Conservation (phyloP, 2,888 invertebrate species). For the Ophion ventricosus region DNA sequence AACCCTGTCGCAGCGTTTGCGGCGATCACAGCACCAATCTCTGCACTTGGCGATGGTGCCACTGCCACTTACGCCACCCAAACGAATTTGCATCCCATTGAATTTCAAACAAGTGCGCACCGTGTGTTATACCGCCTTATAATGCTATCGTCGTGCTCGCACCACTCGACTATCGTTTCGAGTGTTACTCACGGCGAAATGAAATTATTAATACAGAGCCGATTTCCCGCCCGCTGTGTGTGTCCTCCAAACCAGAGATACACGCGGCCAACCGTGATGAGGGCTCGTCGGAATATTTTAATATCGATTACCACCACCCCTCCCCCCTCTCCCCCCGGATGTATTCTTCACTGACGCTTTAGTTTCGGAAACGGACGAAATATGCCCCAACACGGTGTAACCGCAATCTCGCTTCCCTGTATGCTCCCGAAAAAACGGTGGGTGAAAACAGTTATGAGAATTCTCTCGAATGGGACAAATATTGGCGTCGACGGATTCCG, state of each 20-base stretch:
- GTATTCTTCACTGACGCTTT: background rate
- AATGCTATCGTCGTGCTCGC: slow-evolving; percentile 35
- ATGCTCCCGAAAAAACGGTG: background rate
- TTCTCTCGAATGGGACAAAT: background rate
- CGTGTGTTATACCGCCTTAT: slow-evolving; percentile 46
- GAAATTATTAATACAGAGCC: slow-evolving; percentile 78
- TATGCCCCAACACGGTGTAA: too few relatives aligned
- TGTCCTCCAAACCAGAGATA: slow-evolving; percentile 11
- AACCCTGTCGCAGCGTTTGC: slow-evolving; percentile 41
- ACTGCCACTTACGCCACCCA: slow-evolving; percentile 44
- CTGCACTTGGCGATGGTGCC: slow-evolving; percentile 26
- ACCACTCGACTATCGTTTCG: slow-evolving; percentile 69
- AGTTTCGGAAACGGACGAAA: background rate
- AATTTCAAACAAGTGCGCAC: slow-evolving; percentile 79
- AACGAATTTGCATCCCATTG: slow-evolving; percentile 81
- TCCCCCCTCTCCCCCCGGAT: background rate
- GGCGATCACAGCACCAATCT: slow-evolving; percentile 27
- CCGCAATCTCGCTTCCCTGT: background rate
- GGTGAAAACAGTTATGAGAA: background rate
- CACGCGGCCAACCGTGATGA: slow-evolving; percentile 36
- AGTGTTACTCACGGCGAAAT: slow-evolving; percentile 76
- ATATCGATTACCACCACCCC: slow-evolving; percentile 44
- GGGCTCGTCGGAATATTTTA: slow-evolving; percentile 56
- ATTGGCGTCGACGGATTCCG: background rate
- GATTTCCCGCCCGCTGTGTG: slow-evolving; percentile 49